Evolutionary conservation across 2,113 vertebrate species (phyloP).

Genomic region (western clawed frog (Xenopus tropicalis)): DNA sequence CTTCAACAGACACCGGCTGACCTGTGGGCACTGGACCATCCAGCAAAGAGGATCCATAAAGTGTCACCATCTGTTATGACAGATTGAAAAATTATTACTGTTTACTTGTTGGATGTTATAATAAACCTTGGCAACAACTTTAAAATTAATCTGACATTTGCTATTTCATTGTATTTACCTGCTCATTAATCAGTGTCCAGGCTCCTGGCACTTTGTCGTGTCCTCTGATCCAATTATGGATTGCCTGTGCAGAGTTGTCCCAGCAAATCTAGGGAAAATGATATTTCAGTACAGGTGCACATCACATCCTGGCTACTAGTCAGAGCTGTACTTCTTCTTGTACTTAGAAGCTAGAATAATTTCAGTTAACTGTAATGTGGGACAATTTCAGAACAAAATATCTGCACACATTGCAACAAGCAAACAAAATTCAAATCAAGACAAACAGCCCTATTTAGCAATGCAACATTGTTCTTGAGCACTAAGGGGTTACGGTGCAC

Average conservation of each 20-base stretch:
- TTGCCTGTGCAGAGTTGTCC: conserved; percentile 76
- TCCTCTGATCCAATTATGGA: conserved; percentile 97
- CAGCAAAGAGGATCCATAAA: conserved; percentile 80
- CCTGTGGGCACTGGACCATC: conserved; percentile 64
- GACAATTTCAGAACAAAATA: too few relatives aligned
- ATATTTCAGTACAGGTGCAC: not conserved
- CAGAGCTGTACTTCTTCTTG: not conserved
- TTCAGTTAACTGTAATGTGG: too few relatives aligned
- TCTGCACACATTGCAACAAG: too few relatives aligned
- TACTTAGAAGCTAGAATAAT: too few relatives aligned
- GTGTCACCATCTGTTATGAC: conserved; percentile 78
- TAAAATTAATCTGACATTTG: not conserved
- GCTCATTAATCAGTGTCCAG: conserved; percentile 78
- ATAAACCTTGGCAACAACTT: not conserved
- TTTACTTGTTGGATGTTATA: not conserved
- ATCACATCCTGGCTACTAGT: not conserved
- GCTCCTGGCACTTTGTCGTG: conserved; percentile 97
- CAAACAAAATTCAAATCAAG: too few relatives aligned
- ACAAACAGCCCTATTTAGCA: too few relatives aligned
- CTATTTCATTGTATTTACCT: conserved; percentile 64
- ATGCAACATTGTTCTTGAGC: too few relatives aligned
- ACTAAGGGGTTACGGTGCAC: too few relatives aligned
- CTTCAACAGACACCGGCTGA: conserved; percentile 73
- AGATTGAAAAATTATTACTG: not conserved
- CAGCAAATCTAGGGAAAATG: conserved; percentile 69